phyloP scores from a whole-genome alignment of 2,113 vertebrate species.

The Sturnus vulgaris region DNA sequence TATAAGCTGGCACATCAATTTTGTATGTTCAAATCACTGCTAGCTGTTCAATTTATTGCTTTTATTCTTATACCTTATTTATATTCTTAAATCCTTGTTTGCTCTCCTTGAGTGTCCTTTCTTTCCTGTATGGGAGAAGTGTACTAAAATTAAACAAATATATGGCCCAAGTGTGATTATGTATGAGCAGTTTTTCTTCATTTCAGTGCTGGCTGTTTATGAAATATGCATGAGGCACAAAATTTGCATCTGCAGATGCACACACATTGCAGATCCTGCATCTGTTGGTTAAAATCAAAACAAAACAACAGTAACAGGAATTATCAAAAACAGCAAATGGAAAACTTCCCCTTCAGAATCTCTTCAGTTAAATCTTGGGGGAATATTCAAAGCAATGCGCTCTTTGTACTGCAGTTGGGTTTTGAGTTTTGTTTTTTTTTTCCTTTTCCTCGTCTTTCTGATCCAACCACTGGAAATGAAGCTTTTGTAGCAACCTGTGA shows the following conservation, averaged over 20 bases:
- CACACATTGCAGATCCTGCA: neutral
- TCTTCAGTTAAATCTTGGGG: neutral
- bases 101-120: neutral
- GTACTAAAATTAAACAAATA: constrained; percentile 24
- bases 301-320: neutral
- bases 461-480: neutral
- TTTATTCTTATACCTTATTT: neutral
- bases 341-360: neutral
- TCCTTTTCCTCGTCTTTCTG: neutral
- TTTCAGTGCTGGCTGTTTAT: constrained; percentile 12
- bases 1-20: neutral
- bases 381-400: neutral
- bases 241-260: neutral
- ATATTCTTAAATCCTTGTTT: neutral
- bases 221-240: constrained; percentile 37
- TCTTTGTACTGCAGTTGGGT: neutral
- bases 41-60: neutral
- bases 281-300: constrained; percentile 11
- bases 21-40: neutral
- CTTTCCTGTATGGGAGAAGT: neutral
- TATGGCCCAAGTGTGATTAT: neutral
- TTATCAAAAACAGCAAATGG: neutral
- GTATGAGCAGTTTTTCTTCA: constrained; percentile 21
- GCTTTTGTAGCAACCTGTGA: neutral
- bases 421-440: neutral